Evolutionary conservation across 1,140 invertebrate genomes (phyloP).

Genomic region (Cyphomyrmex costatus): DNA sequence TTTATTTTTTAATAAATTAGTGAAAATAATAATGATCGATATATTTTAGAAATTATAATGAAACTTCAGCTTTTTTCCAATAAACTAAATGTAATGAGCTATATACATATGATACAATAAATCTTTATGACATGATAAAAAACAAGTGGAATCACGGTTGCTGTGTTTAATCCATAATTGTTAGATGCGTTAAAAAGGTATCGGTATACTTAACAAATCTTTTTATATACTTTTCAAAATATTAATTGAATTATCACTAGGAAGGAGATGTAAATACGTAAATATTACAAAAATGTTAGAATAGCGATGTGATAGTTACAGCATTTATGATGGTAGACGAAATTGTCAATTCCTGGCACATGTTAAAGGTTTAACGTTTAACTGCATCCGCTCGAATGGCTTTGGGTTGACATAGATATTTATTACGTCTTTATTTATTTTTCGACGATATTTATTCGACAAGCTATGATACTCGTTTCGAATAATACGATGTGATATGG

Average conservation of each 20-base stretch:
- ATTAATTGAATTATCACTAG: background rate
- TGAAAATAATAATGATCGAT: no score
- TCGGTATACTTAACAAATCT: background rate
- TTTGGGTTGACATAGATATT: constrained; percentile 56
- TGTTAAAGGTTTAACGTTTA: constrained; percentile 70
- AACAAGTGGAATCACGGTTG: background rate
- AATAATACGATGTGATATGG: constrained; percentile 22
- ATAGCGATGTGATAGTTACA: background rate
- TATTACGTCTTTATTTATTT: constrained; percentile 76
- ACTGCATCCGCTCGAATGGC: constrained; percentile 62
- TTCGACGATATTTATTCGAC: constrained; percentile 44
- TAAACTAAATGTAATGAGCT: background rate
- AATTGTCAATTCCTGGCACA: constrained; percentile 74
- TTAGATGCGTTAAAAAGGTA: background rate
- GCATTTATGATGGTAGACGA: constrained; percentile 50
- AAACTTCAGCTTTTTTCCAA: background rate
- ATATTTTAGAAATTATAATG: background rate
- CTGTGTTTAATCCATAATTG: background rate
- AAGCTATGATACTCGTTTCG: constrained; percentile 25
- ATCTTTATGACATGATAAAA: background rate
- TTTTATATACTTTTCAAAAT: background rate
- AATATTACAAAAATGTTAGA: background rate
- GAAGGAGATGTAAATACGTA: background rate
- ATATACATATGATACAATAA: background rate
- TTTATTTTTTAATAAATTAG: background rate